Evolutionary conservation across 1,140 invertebrate genomes (phyloP).

Genomic region (Diploscapter pachys): DNA sequence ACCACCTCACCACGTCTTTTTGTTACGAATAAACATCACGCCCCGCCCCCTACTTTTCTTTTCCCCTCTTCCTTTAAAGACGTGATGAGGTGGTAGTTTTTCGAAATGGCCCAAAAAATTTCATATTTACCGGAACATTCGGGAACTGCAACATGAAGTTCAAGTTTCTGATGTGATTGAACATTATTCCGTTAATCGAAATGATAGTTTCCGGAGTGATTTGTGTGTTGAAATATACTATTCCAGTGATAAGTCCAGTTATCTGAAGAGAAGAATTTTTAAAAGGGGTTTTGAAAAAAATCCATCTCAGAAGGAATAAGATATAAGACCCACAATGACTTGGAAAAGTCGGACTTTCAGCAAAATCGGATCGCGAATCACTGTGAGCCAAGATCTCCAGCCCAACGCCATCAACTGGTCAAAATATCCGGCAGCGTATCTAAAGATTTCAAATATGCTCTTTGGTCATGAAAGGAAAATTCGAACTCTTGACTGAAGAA

Average conservation of each 20-base stretch:
- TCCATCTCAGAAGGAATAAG: too few relatives aligned
- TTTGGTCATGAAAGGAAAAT: slow-evolving; percentile 4
- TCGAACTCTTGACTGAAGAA: slow-evolving; percentile 62
- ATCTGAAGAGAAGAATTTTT: slow-evolving; percentile 1
- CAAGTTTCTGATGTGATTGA: slow-evolving; percentile 66
- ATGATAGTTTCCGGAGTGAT: slow-evolving; percentile 81
- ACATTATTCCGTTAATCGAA: slow-evolving; percentile 91
- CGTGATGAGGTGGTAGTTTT: too few relatives aligned
- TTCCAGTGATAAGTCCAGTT: slow-evolving; percentile 66
- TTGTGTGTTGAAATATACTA: slow-evolving; percentile 82
- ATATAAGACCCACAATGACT: slow-evolving; percentile 22
- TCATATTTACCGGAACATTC: slow-evolving; percentile 45
- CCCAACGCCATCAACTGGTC: slow-evolving; percentile 79
- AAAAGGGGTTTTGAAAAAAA: too few relatives aligned
- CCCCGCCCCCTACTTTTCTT: too few relatives aligned
- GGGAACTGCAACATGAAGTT: slow-evolving; percentile 67
- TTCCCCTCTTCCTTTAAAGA: too few relatives aligned
- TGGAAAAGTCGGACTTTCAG: slow-evolving; percentile 5
- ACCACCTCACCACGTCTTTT: slow-evolving; percentile 71
- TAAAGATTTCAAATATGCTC: not conserved
- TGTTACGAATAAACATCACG: slow-evolving; percentile 72
- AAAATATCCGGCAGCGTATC: slow-evolving; percentile 25
- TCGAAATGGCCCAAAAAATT: too few relatives aligned
- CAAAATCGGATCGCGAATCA: not conserved
- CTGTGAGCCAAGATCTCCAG: slow-evolving; percentile 67